Conservation (phyloP, 2,888 invertebrate genomes). For the Ernsta delagoae region DNA sequence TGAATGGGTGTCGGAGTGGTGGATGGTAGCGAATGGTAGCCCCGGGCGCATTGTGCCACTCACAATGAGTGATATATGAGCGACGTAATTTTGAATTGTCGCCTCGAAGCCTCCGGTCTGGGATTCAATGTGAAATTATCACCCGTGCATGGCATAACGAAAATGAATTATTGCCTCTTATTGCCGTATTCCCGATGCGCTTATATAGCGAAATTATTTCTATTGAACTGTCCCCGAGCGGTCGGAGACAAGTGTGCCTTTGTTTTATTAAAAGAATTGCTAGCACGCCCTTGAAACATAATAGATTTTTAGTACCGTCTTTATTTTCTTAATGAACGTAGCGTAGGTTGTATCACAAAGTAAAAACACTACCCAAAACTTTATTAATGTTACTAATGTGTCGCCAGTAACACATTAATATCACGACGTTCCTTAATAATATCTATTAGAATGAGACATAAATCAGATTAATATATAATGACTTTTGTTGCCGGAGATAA, state of each 20-base stretch:
- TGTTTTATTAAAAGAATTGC: constrained; percentile 27
- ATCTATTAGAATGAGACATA: constrained; percentile 25
- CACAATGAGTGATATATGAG: constrained; percentile 84
- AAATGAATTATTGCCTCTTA: constrained; percentile 83
- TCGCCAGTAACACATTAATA: constrained; percentile 4
- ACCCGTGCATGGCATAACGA: constrained; percentile 82
- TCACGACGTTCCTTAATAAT: constrained; percentile 1
- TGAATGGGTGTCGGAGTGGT: constrained; percentile 68
- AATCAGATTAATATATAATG: constrained; percentile 28
- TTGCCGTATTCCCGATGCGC: constrained; percentile 54
- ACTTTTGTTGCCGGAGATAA: constrained; percentile 46
- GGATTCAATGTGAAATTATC: constrained; percentile 80
- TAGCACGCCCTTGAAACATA: constrained; percentile 10
- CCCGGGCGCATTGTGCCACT: constrained; percentile 72
- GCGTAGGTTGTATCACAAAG: neutral
- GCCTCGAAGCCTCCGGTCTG: constrained; percentile 63
- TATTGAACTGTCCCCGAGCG: constrained; percentile 42
- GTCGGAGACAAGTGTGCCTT: constrained; percentile 31
- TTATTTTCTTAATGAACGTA: no score
- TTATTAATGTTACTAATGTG: constrained; percentile 3
- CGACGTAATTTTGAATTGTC: constrained; percentile 81
- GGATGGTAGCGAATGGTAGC: constrained; percentile 76
- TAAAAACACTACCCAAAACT: no score
- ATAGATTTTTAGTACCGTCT: neutral
- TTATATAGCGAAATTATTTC: constrained; percentile 42